Evolutionary conservation across 2,113 vertebrate species (phyloP).

Genomic region (Papio anubis): DNA sequence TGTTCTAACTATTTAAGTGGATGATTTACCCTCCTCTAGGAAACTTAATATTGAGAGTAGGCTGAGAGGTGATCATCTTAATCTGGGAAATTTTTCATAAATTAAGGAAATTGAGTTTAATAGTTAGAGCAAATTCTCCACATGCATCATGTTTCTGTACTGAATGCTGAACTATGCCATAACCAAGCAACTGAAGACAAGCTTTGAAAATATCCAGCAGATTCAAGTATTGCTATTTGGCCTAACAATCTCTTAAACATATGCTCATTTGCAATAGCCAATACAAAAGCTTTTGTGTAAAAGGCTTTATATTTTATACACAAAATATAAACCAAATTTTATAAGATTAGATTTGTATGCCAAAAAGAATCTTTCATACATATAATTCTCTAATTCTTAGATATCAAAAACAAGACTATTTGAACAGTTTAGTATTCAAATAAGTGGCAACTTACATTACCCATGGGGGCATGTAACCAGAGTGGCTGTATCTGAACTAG

Average conservation of each 20-base stretch:
- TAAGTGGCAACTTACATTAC: neutral
- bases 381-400: neutral
- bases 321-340: conserved; percentile 14
- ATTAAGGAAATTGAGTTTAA: neutral
- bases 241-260: neutral
- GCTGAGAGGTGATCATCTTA: neutral
- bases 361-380: neutral
- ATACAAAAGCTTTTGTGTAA: neutral
- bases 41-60: neutral
- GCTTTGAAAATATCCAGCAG: conserved; percentile 45
- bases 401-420: neutral
- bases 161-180: neutral
- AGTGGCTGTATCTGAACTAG: neutral
- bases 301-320: neutral
- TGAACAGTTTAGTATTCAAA: conserved; percentile 8
- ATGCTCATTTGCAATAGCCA: neutral
- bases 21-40: neutral
- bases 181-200: neutral
- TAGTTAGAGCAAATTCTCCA: conserved; percentile 23
- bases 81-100: conserved; percentile 36
- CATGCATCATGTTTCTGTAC: neutral
- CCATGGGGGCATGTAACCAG: neutral
- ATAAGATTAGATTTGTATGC: neutral
- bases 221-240: neutral
- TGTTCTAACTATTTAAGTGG: neutral